Evolutionary conservation across 2,888 invertebrate species (phyloP).

Genomic region (Coelopa pilipes): DNA sequence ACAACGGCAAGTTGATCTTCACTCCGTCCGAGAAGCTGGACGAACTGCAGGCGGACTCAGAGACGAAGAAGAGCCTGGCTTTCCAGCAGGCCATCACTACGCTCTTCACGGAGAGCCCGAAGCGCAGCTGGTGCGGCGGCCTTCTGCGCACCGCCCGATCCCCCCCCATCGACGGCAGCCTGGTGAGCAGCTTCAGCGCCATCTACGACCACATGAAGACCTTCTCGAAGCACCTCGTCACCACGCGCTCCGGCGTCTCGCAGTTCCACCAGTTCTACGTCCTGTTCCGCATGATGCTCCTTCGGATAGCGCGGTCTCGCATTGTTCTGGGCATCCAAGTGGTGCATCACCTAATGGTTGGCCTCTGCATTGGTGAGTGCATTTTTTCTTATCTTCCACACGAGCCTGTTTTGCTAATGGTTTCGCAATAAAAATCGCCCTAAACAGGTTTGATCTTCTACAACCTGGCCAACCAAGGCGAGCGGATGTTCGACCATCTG

Average conservation of each 20-base stretch:
- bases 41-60: neutral
- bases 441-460: slow-evolving; percentile 71
- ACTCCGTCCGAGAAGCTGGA: slow-evolving; percentile 39
- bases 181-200: slow-evolving; percentile 56
- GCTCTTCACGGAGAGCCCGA: slow-evolving; percentile 59
- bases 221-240: slow-evolving; percentile 61
- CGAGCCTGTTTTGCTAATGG: neutral
- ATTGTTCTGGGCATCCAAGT: slow-evolving; percentile 73
- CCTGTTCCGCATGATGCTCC: slow-evolving; percentile 71
- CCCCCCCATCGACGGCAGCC: slow-evolving; percentile 52
- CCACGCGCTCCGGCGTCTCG: slow-evolving; percentile 67
- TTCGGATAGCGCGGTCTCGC: slow-evolving; percentile 72
- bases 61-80: neutral
- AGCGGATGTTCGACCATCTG: slow-evolving; percentile 76
- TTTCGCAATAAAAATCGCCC: neutral
- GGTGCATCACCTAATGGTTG: slow-evolving; percentile 73
- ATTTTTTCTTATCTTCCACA: too few species aligned
- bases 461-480: slow-evolving; percentile 73
- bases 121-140: slow-evolving; percentile 51
- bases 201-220: slow-evolving; percentile 70
- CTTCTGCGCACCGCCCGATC: slow-evolving; percentile 54
- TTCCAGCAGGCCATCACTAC: slow-evolving; percentile 66
- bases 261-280: slow-evolving; percentile 72
- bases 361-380: slow-evolving; percentile 64
- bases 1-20: slow-evolving; percentile 71